Percentiles rank a stretch among this genome's conserved stretches.
Evolutionary conservation across 2,797 vertebrate genomes (phyloP).

Genomic region (Parambassis ranga): DNA sequence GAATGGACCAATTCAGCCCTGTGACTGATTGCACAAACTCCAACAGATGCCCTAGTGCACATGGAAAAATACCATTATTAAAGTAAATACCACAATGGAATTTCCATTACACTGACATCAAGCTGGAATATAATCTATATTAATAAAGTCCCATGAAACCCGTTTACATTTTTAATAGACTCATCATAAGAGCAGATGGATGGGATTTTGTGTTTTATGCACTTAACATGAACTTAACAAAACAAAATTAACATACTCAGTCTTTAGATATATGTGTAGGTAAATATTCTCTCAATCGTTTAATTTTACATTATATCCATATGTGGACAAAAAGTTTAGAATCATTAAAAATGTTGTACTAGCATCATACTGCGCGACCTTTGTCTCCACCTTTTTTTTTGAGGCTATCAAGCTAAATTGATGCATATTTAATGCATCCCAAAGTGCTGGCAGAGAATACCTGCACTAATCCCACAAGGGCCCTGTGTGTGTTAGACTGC

Average conservation of each 20-base stretch:
- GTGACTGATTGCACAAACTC: slow-evolving; percentile 49
- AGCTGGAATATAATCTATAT: slow-evolving; percentile 16
- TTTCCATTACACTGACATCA: slow-evolving; percentile 43
- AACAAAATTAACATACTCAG: not conserved
- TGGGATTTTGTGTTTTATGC: not conserved
- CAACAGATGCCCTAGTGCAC: slow-evolving; percentile 45
- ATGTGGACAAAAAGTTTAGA: too few relatives aligned
- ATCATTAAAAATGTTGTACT: too few relatives aligned
- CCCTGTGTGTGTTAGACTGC: too few relatives aligned
- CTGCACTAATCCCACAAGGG: too few relatives aligned
- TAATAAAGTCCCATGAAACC: slow-evolving; percentile 34
- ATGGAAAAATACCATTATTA: slow-evolving; percentile 57
- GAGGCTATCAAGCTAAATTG: too few relatives aligned
- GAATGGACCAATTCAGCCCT: slow-evolving; percentile 36
- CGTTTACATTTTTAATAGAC: slow-evolving; percentile 33
- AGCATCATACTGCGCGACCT: too few relatives aligned
- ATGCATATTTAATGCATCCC: too few relatives aligned
- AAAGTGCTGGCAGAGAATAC: too few relatives aligned
- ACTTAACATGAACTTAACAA: not conserved
- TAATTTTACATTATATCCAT: too few relatives aligned
- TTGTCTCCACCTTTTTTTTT: too few relatives aligned
- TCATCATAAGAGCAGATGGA: slow-evolving; percentile 6
- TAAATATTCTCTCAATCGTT: not conserved
- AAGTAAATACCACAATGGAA: slow-evolving; percentile 48
- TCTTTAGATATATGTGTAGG: not conserved